Evolutionary conservation across 2,797 vertebrate genomes (phyloP).

Genomic region (Acridotheres tristis): DNA sequence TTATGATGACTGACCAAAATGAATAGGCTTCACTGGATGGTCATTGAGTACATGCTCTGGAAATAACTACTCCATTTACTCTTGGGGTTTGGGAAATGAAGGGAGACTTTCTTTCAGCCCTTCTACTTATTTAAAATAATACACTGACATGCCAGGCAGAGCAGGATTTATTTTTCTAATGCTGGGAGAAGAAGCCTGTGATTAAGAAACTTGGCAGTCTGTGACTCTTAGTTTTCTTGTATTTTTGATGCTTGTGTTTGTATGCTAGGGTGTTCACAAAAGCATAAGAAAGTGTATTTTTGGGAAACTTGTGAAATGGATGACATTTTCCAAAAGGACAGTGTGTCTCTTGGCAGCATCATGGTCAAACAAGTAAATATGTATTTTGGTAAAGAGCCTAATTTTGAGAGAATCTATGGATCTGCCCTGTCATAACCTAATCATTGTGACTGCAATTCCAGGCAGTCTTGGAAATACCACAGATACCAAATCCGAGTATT

Average conservation of each 20-base stretch:
- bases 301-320: neutral
- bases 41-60: neutral
- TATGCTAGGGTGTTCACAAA: neutral
- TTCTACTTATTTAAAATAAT: constrained; percentile 29
- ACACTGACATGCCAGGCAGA: neutral
- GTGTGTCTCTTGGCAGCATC: constrained; percentile 18
- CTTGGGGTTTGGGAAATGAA: constrained; percentile 27
- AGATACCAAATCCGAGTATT: neutral
- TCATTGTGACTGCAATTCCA: neutral
- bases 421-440: neutral
- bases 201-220: neutral
- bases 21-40: neutral
- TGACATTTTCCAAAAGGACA: constrained; percentile 30
- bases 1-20: neutral
- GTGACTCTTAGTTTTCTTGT: neutral
- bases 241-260: neutral
- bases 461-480: neutral
- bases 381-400: constrained; percentile 22
- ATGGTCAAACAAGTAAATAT: constrained; percentile 39
- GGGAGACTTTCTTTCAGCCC: constrained; percentile 15
- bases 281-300: neutral
- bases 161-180: neutral
- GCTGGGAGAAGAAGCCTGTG: neutral
- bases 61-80: constrained; percentile 42
- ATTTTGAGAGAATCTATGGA: neutral